Evolutionary conservation across 53 echinoderm and acorn worm species (phyloP), one percentile per base, ranked within the genome.

Genomic region (Holothuria scabra): DNA sequence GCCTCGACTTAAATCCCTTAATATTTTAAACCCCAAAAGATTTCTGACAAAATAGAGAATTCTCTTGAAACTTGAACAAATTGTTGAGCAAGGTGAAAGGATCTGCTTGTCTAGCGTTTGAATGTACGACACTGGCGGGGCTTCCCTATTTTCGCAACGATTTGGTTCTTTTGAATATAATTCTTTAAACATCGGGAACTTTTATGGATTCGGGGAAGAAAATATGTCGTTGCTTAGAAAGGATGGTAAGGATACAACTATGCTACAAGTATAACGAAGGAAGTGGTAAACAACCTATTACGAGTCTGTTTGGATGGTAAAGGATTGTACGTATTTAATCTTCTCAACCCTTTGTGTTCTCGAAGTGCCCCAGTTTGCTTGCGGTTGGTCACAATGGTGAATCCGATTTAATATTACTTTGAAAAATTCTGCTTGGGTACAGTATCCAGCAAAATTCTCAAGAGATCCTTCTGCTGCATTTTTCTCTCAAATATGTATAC

Each of bases 21-120:
- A 88, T 88, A 88, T 88, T 70, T 83, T 88, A 88, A 88, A 74
- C 83, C 76, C 48, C n/a, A 49, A 44, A 72, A 72, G 72, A 72
- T 44, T 67, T 72, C 44, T 22, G 72, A 48, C 72, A 72, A 72
- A 33, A 44, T 48, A 44, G 44, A 44, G 72, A 26, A 22, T 14
- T 23, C 23, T 46, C 46, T 72, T 46, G n/a, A 25, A 21, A 48
- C 72, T 48, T 72, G 72, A 46, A 72, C 46, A 72, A 41, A 72
- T 72, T 72, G 49, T 72, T 44, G 72, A 72, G 37, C 72, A 72
- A 41, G 72, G 25, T 72, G 48, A 72, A 72, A 46, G 48, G 72
- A 24, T 12, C 10, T 21, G 48, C 21, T 46, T 22, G 24, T 5
- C 3, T 44, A 44, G 34, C 49, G 46, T 46, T 46, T 72, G 72